phyloP scores from a whole-genome alignment of 1,140 invertebrate species.

The Aphaenogaster ashmeadi region DNA sequence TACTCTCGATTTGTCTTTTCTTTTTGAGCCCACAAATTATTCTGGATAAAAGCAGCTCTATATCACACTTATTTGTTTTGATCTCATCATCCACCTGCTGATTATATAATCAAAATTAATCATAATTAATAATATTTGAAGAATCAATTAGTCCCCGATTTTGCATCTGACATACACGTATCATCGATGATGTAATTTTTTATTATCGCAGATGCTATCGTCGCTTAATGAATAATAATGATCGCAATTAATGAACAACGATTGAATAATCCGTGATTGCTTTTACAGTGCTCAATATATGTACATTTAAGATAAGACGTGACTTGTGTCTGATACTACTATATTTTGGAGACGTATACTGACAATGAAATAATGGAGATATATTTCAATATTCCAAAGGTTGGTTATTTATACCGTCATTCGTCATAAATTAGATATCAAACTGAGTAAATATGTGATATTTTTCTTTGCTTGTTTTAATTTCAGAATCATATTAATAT shows the following conservation, averaged over 20 bases:
- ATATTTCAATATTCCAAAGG: not conserved
- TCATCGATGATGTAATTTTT: not conserved
- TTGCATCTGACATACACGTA: not conserved
- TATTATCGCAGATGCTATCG: not conserved
- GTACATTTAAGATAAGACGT: not conserved
- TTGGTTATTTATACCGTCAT: not conserved
- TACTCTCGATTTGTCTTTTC: not conserved
- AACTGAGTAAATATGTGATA: not conserved
- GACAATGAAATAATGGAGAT: not conserved
- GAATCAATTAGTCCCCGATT: not conserved
- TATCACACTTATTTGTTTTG: not conserved
- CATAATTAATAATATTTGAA: not conserved
- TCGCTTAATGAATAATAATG: not conserved
- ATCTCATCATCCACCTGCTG: not conserved
- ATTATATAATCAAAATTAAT: not conserved
- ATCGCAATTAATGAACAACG: not conserved
- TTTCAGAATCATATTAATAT: not conserved
- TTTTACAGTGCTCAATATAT: not conserved
- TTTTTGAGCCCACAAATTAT: not conserved
- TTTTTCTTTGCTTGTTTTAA: not conserved
- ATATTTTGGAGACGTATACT: not conserved
- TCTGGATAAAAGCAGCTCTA: not conserved
- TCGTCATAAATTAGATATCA: not conserved
- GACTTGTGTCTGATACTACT: not conserved
- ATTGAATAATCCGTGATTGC: not conserved